phyloP scores from a whole-genome alignment of 2,888 invertebrate genomes.

The Malacosoma neustria region DNA sequence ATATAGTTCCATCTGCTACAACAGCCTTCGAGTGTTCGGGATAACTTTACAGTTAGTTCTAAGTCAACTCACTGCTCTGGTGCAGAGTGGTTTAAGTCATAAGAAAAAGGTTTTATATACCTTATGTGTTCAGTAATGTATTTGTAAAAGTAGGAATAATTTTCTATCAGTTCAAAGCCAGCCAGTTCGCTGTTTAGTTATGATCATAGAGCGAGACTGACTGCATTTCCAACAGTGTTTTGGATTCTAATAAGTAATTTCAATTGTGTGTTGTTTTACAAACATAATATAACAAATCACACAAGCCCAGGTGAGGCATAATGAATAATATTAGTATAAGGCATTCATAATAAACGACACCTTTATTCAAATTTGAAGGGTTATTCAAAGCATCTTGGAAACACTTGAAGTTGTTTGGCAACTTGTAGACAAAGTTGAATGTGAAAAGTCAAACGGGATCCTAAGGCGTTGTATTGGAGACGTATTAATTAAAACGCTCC shows the following conservation, averaged over 20 bases:
- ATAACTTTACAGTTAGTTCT: constrained; percentile 43
- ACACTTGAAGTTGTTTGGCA: neutral
- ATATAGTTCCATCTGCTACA: constrained; percentile 46
- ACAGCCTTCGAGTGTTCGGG: constrained; percentile 32
- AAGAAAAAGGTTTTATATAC: too few relatives aligned
- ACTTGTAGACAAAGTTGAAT: constrained; percentile 12
- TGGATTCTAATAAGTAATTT: too few relatives aligned
- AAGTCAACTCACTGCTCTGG: constrained; percentile 17
- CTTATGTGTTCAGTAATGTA: too few relatives aligned
- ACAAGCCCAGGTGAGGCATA: too few relatives aligned
- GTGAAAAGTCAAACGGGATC: constrained; percentile 7
- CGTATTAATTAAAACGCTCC: constrained; percentile 21
- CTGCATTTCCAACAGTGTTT: too few relatives aligned
- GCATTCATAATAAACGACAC: neutral
- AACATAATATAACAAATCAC: too few relatives aligned
- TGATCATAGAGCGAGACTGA: too few relatives aligned
- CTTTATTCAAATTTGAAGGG: neutral
- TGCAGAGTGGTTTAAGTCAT: neutral
- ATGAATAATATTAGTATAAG: too few relatives aligned
- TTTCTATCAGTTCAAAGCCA: too few relatives aligned
- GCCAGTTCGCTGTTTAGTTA: too few relatives aligned
- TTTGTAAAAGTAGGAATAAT: too few relatives aligned
- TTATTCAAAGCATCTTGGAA: neutral
- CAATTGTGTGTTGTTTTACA: too few relatives aligned
- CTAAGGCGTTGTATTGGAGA: constrained; percentile 15